Base-by-base conservation (phyloP, 1,140 invertebrate genomes). In the Caenorhabditis inopinata region DNA sequence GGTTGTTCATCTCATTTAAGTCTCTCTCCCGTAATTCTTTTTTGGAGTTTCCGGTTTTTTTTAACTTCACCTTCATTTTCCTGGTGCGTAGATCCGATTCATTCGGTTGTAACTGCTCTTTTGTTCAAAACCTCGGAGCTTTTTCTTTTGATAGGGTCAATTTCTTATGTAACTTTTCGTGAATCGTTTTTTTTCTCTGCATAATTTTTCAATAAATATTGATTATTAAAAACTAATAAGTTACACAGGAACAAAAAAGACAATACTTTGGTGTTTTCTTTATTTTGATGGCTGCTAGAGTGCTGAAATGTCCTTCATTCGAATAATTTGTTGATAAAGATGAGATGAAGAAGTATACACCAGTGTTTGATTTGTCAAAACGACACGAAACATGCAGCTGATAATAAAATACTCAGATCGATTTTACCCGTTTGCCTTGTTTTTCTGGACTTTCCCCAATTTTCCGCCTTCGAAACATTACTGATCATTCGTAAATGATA, bases 81-180 rank as follows among this genome's bases (percentile, higher is more conserved):
- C 29, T 38, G 32, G 32, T 68, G 58, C 58, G n/a, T 38, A 62
- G 53, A 32, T 62, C 3, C 53, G 27, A 62, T 14, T 32, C 14
- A 62, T 32, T 62, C 49, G 23, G 27, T 25, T 62, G 29, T 29
- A 32, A 62, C 7, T 62, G 53, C 29, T 35, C 27, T 12, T 62
- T 62, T 62, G 16, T 16, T 32, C n/a, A 3, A 32, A n/a, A 25
- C 7, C 49, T 23, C 53, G 53, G 32, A 68, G 58, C 58, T 68
- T 68, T 58, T 62, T 62, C 53, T 62, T 62, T 32, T 62, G 58
- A 68, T 68, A 68, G 58, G 32, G 58, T 68, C 58, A 68, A 68
- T 38, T 68, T 68, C 38, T 42, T 38, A 68, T 38, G 58, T 68
- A 38, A 68, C 32, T 68, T 68, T 38, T 68, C 58, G 58, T 21